Evolutionary conservation across 2,113 vertebrate genomes (phyloP), one percentile per base, ranked within the genome.

Genomic region (Barnardius zonarius): DNA sequence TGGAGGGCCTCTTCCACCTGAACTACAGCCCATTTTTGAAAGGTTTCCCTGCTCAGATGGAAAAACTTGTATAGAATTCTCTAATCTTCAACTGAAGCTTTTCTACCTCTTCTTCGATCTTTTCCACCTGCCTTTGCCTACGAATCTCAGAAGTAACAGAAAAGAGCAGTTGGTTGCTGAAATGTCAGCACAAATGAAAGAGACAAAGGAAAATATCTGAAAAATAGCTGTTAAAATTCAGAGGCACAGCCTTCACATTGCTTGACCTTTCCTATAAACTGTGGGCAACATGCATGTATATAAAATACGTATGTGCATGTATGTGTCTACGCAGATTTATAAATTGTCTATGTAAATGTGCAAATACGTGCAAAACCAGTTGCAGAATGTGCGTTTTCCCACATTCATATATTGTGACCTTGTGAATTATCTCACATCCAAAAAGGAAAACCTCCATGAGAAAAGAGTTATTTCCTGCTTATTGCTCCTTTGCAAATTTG

Each of bases 261-360:
- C 31, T 69, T 79, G 39, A 55, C 12, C 10, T 52, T 44, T 67
- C 35, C 31, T 67, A 3, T 67, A 30, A 74, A 49, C 4, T 44
- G 0, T 49, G 16, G 4, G 7, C 62, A 11, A 9, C 6, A 48
- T 59, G 10, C 6, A 17, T 16, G 2, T 46, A 4, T 52, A n/a
- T 24, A 62, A 85, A 70, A 70, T 37, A 7, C 5, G 1, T 10
- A 13, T n/a, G 8, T 55, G 25, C 20, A 8, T 35, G 27, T 67
- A 30, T 18, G 23, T 52, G 10, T 57, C 11, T 63, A 37, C 57
- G 39, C 3, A 17, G 4, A 15, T 30, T 27, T 39, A 17, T 18
- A 39, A 44, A 35, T 33, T 61, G 10, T 8, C 63, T 55, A 13
- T 44, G 44, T 69, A 75, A 76, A 63, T 44, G 10, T 37, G 31